Base-by-base conservation (phyloP, 2,888 invertebrate species). In the Leptinotarsa juncta region DNA sequence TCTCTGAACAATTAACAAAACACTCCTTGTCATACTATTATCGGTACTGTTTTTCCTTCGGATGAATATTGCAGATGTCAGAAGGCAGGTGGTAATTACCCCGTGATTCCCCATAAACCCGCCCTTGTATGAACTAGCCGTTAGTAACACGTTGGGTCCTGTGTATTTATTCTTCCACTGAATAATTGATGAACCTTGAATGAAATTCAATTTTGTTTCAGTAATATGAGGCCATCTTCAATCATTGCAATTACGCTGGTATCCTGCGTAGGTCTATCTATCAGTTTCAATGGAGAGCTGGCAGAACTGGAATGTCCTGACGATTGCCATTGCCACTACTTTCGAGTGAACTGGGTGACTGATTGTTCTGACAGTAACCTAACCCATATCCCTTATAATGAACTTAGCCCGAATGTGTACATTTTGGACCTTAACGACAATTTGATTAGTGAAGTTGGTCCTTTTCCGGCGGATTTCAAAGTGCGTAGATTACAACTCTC, bases 311-410 rank as follows among this genome's bases (percentile, higher is more conserved):
- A 93, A 84, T 94, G 94, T 81, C 94, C 94, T 0, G 92, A 92
- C 79, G 93, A 93, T 81, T 94, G 94, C 84, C 93, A 93, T 84
- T 94, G 94, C 83, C 93, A 94, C 88, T 94, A 93, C 87, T 93
- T 93, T 87, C 90, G 93, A 76, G 91, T 93, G 83, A 93, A 94
- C 88, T 94, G 93, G 93, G 93, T 94, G 82, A 93, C 93, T 2
- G 94, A 94, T 84, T 94, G 94, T 82, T 94, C 94, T 0, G 93
- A 93, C 82, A 93, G 93, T 87, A 93, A 93, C 87, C 89, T 94
- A 73, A 93, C 93, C 0, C 90, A 90, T 76, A 91, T 94, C 48
- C 93, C 93, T 0, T 91, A 92, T 83, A 91, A 92, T 71, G 93
- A 93, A 82, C 90, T 94, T 73, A 93, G 93, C 83, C 89, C 89